Conservation (phyloP, 2,797 vertebrate species). For the Nannoperca obscura region DNA sequence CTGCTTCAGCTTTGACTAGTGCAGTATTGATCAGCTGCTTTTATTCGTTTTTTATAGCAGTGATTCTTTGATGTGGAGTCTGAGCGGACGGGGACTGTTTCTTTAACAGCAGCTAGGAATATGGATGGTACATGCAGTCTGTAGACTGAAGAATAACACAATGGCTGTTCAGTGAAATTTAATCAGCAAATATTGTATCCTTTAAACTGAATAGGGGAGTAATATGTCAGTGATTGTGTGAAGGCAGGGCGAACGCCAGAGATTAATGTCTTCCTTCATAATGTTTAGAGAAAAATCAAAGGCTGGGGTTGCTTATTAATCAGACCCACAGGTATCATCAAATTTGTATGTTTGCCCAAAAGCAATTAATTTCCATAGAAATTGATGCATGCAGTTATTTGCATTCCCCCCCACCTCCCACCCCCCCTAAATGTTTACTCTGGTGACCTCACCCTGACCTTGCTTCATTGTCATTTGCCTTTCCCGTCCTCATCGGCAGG, state of each 20-base stretch:
- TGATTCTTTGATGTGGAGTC: slow-evolving; percentile 19
- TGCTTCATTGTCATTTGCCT: slow-evolving; percentile 44
- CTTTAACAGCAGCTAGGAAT: slow-evolving; percentile 25
- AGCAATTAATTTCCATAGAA: slow-evolving; percentile 63
- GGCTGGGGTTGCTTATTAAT: slow-evolving; percentile 35
- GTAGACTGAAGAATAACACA: slow-evolving; percentile 12
- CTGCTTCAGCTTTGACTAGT: not conserved
- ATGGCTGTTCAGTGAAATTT: slow-evolving; percentile 26
- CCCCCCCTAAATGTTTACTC: slow-evolving; percentile 33
- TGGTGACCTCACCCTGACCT: slow-evolving; percentile 40
- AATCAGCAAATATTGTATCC: slow-evolving; percentile 40
- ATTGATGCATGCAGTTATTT: slow-evolving; percentile 52
- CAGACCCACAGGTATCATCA: slow-evolving; percentile 28
- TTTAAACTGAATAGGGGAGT: slow-evolving; percentile 23
- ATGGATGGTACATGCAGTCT: slow-evolving; percentile 13
- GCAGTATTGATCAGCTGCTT: not conserved
- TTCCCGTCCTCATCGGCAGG: slow-evolving; percentile 26
- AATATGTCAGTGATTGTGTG: slow-evolving; percentile 39
- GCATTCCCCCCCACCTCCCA: no score
- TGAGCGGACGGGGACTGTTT: not conserved
- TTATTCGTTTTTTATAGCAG: slow-evolving; percentile 2
- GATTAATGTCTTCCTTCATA: slow-evolving; percentile 37
- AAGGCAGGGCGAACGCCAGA: slow-evolving; percentile 6
- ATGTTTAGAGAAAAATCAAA: slow-evolving; percentile 27
- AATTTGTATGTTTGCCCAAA: slow-evolving; percentile 51